Percentiles rank a stretch among this genome's conserved stretches.
Evolutionary conservation across 64 coral and sea anemone genomes (phyloP).

Genomic region (Actinia tenebrosa): DNA sequence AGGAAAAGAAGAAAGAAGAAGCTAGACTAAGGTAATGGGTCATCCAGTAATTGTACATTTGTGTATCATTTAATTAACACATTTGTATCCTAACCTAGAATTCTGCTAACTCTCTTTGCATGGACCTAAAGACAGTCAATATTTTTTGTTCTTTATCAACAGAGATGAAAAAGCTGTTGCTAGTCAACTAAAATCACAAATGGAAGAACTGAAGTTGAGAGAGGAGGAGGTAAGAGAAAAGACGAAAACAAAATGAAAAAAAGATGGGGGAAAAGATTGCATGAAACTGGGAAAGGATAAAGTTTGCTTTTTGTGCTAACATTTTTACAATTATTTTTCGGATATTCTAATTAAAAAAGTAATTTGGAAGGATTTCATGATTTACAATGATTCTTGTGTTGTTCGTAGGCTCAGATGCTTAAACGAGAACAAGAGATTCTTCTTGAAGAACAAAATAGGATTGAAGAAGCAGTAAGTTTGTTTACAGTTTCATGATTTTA

Average conservation of each 20-base stretch:
- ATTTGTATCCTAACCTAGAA: too few species aligned
- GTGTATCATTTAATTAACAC: too few species aligned
- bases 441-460: conserved; percentile 74
- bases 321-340: too few species aligned
- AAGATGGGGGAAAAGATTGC: too few species aligned
- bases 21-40: conserved; percentile 50
- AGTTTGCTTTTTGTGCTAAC: too few species aligned
- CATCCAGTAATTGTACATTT: too few species aligned
- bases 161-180: conserved; percentile 78
- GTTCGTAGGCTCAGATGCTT: conserved; percentile 79
- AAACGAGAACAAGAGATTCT: conserved; percentile 91
- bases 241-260: not conserved
- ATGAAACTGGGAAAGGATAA: too few species aligned
- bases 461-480: conserved; percentile 90
- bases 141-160: not conserved
- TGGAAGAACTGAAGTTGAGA: conserved; percentile 84
- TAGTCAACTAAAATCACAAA: conserved; percentile 69
- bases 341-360: too few species aligned
- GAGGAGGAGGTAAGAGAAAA: conserved; percentile 75
- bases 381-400: not conserved
- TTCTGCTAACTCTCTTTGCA: too few species aligned
- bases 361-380: too few species aligned
- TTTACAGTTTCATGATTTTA: not conserved
- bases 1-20: conserved; percentile 55
- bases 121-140: too few species aligned